phyloP scores from a whole-genome alignment of 1,140 invertebrate genomes.

The Bombus confusus region DNA sequence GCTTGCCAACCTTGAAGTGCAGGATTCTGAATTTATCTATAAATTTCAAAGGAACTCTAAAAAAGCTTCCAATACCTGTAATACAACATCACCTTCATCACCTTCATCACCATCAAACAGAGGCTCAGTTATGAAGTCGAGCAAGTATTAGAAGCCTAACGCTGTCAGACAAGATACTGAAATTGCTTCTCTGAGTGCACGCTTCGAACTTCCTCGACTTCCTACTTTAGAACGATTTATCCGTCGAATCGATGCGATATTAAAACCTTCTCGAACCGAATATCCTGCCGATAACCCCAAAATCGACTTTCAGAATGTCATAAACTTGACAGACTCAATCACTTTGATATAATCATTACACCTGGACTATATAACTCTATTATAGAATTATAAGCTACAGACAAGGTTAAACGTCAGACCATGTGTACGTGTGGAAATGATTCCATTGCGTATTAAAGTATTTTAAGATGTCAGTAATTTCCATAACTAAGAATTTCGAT shows the following conservation, averaged over 20 bases:
- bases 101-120: no score
- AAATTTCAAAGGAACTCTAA: not conserved
- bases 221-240: not conserved
- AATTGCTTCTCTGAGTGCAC: conserved; percentile 7
- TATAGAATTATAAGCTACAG: no score
- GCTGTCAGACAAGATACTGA: not conserved
- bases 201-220: not conserved
- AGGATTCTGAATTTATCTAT: not conserved
- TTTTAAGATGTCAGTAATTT: no score
- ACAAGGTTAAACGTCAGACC: no score
- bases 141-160: conserved; percentile 8
- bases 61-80: not conserved
- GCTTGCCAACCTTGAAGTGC: not conserved
- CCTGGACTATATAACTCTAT: no score
- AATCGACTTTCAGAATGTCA: not conserved
- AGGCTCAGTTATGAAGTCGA: not conserved
- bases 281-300: not conserved
- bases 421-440: no score
- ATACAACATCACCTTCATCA: no score
- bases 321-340: not conserved
- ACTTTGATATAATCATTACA: not conserved
- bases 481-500: no score
- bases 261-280: not conserved
- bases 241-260: not conserved
- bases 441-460: no score